These are phyloP conservation scores for Cydia splendana DNA, from an alignment of 1,140 invertebrate genomes.

Conservation along the genomic window DNA sequence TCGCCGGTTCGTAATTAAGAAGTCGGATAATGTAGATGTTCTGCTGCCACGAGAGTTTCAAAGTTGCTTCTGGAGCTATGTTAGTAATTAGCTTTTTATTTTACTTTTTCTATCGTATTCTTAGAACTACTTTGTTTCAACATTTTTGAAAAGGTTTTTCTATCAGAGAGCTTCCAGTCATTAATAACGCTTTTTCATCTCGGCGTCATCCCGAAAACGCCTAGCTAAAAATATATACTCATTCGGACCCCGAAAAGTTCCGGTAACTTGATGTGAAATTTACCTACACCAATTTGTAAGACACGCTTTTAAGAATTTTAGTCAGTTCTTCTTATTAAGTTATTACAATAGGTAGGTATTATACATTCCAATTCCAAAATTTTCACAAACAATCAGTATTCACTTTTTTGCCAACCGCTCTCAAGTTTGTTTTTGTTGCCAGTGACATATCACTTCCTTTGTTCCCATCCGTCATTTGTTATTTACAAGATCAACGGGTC, in stretches of 20 bases:
- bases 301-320: neutral
- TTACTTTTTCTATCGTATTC: neutral
- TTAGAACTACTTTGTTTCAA: neutral
- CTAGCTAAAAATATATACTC: too few species aligned
- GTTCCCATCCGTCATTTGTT: slow-evolving; percentile 32
- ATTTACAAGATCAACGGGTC: slow-evolving; percentile 51
- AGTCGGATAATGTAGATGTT: slow-evolving; percentile 24
- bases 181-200: too few species aligned
- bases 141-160: too few species aligned
- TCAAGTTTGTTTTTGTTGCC: slow-evolving; percentile 24
- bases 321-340: neutral
- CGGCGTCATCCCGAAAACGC: too few species aligned
- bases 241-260: too few species aligned
- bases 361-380: neutral
- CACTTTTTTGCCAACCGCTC: neutral
- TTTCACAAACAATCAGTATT: slow-evolving; percentile 9
- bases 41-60: slow-evolving; percentile 2
- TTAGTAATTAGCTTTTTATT: slow-evolving; percentile 6
- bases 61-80: neutral
- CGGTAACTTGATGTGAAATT: neutral
- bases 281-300: neutral
- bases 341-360: neutral
- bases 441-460: slow-evolving; percentile 32
- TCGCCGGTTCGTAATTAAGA: slow-evolving; percentile 27
- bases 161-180: too few species aligned